A percentile compares a stretch with the other conserved stretches of the same genome.
Conservation (phyloP, 2,113 vertebrate genomes). For the Callionymus lyra region DNA sequence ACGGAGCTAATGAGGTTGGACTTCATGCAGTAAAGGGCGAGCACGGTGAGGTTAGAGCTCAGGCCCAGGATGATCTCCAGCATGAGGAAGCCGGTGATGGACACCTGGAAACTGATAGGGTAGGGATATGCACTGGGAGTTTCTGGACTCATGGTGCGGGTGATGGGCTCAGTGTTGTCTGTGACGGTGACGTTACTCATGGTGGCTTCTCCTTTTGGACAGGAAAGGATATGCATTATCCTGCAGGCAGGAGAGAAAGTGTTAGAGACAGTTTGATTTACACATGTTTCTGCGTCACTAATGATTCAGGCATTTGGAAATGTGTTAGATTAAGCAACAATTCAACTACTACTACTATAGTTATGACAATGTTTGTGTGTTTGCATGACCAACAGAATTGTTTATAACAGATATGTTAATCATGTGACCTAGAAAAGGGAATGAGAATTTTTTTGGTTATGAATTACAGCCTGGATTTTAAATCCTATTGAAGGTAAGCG, state of each 20-base stretch:
- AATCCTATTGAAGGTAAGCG: too few species aligned
- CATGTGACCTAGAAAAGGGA: too few species aligned
- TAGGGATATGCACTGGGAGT: constrained; percentile 69
- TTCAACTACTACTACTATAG: too few species aligned
- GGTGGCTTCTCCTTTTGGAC: constrained; percentile 84
- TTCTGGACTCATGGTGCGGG: constrained; percentile 80
- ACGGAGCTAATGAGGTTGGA: constrained; percentile 98
- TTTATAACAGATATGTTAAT: too few species aligned
- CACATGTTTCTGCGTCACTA: too few species aligned
- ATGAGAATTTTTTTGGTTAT: too few species aligned
- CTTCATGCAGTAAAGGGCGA: constrained; percentile 99
- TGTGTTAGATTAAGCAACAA: too few species aligned
- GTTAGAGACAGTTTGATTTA: too few species aligned
- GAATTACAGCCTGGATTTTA: too few species aligned
- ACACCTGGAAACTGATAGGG: constrained; percentile 91
- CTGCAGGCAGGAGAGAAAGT: constrained; percentile 49
- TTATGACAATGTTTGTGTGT: too few species aligned
- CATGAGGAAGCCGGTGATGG: constrained; percentile 93
- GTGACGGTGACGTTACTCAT: constrained; percentile 95
- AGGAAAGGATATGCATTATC: constrained; percentile 90
- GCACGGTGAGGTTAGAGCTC: constrained; percentile 95
- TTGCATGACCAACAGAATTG: too few species aligned
- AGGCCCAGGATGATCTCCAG: constrained; percentile 94
- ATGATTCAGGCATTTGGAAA: too few species aligned
- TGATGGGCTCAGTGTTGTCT: constrained; percentile 82